These are phyloP conservation scores for Parnassius smintheus DNA, from an alignment of 2,888 invertebrate species.

Conservation along the genomic window DNA sequence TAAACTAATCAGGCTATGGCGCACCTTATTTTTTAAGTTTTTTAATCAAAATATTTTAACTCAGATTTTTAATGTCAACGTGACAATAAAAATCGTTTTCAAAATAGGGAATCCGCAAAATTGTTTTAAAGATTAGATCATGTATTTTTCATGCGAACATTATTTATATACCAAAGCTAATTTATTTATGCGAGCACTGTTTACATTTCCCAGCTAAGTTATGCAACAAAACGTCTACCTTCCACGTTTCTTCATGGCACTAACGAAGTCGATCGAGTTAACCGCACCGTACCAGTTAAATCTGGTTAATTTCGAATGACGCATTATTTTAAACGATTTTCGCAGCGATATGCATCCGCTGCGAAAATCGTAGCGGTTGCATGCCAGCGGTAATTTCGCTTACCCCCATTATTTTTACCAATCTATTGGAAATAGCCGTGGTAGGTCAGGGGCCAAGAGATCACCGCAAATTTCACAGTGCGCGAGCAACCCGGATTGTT, in stretches of 20 bases:
- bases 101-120: slow-evolving; percentile 1
- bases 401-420: slow-evolving; percentile 9
- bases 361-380: background rate
- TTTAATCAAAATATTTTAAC: background rate
- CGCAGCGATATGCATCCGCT: slow-evolving; percentile 14
- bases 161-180: background rate
- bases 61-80: slow-evolving; percentile 1
- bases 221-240: slow-evolving; percentile 53
- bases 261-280: slow-evolving; percentile 40
- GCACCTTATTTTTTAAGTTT: slow-evolving; percentile 12
- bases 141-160: background rate
- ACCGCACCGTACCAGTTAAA: slow-evolving; percentile 53
- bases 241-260: slow-evolving; percentile 53
- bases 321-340: slow-evolving; percentile 45
- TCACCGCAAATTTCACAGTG: too few relatives aligned
- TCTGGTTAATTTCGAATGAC: slow-evolving; percentile 51
- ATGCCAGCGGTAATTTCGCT: slow-evolving; percentile 1
- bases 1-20: slow-evolving; percentile 8
- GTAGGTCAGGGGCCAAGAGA: too few relatives aligned
- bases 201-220: slow-evolving; percentile 47
- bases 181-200: slow-evolving; percentile 21
- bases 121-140: background rate
- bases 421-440: background rate
- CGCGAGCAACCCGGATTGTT: too few relatives aligned
- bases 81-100: slow-evolving; percentile 1